Evolutionary conservation across 2,797 vertebrate species (phyloP).

Genomic region (Myoxocephalus aenaeus): DNA sequence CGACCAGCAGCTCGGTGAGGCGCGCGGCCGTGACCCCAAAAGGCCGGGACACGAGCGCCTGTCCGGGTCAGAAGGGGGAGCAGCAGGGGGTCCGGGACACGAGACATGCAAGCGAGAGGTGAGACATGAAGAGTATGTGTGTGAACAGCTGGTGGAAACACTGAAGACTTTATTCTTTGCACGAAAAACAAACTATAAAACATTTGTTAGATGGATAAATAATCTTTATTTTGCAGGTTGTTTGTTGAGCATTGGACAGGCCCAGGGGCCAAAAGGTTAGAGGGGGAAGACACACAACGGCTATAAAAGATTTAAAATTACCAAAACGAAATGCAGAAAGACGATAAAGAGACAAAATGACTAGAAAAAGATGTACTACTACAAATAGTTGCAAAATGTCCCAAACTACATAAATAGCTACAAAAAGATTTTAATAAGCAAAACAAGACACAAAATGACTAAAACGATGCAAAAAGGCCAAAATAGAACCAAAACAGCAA

Average conservation of each 20-base stretch:
- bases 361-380: too few relatives aligned
- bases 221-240: too few relatives aligned
- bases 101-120: constrained; percentile 52
- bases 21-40: not conserved
- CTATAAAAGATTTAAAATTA: too few relatives aligned
- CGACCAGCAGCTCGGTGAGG: not conserved
- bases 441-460: not conserved
- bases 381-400: too few relatives aligned
- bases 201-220: too few relatives aligned
- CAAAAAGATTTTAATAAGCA: too few relatives aligned
- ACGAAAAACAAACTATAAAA: too few relatives aligned
- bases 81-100: constrained; percentile 1
- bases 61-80: constrained; percentile 3
- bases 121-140: constrained; percentile 17
- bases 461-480: not conserved
- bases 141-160: too few relatives aligned
- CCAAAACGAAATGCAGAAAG: too few relatives aligned
- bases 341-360: not conserved
- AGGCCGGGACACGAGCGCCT: not conserved
- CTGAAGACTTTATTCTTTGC: not conserved
- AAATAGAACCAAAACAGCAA: not conserved
- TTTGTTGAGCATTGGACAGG: too few relatives aligned
- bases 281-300: not conserved
- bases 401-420: too few relatives aligned
- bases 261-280: not conserved